Conservation (phyloP, 2,797 vertebrate species). For the Rhinogobio ventralis region DNA sequence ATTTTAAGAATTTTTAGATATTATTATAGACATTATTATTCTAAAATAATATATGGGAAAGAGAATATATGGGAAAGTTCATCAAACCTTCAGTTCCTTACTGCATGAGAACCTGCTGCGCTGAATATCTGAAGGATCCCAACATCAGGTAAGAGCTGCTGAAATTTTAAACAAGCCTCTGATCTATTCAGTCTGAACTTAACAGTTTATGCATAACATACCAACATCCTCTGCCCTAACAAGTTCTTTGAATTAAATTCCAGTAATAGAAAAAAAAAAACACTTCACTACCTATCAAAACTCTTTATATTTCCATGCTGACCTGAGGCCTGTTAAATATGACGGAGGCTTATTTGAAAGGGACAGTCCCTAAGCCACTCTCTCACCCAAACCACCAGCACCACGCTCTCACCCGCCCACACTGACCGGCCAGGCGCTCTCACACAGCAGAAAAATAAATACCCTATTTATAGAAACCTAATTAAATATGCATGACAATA, state of each 20-base stretch:
- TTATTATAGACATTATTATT: background rate
- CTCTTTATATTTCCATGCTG: slow-evolving; percentile 64
- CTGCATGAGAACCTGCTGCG: background rate
- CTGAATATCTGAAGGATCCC: background rate
- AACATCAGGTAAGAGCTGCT: background rate
- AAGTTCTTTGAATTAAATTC: slow-evolving; percentile 29
- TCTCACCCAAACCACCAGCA: slow-evolving; percentile 67
- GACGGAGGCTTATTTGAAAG: slow-evolving; percentile 61
- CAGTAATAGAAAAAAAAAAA: slow-evolving; percentile 50
- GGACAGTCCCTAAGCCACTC: slow-evolving; percentile 63
- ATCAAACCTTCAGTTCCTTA: background rate
- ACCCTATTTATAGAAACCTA: slow-evolving; percentile 37
- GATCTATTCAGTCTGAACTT: background rate
- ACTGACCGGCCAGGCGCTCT: slow-evolving; percentile 52
- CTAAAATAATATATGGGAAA: background rate
- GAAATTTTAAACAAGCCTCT: background rate
- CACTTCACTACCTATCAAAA: slow-evolving; percentile 50
- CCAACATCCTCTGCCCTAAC: background rate
- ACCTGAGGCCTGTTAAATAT: slow-evolving; percentile 65
- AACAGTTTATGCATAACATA: slow-evolving; percentile 6
- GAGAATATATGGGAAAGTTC: background rate
- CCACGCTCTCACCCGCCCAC: slow-evolving; percentile 68
- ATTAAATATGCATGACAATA: slow-evolving; percentile 51
- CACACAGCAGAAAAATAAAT: slow-evolving; percentile 49
- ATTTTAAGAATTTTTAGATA: too few species aligned